Evolutionary conservation across 2,797 vertebrate species (phyloP), one percentile per base, ranked within the genome.

Genomic region (Phrynocephalus forsythii): DNA sequence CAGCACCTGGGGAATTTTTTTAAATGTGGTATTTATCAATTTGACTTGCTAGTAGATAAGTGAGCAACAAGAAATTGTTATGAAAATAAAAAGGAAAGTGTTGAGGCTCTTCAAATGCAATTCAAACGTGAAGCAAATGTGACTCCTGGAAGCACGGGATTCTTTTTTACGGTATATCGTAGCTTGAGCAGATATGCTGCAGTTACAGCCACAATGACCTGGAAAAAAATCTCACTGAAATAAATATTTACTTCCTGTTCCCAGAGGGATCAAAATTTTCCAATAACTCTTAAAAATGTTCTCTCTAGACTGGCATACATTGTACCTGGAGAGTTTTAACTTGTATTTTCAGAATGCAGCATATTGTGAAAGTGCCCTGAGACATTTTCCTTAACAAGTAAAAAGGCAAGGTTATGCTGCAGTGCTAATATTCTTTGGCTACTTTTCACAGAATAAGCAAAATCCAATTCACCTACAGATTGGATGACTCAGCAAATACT

Each of bases 391-490:
- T 33, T 60, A 80, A 30, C 60, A 67, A 67, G 56, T 82, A 82
- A 79, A 30, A 91, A 33, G 52, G 38, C 79, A 87, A 86, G 44
- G 48, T 88, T 86, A 77, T n/a, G 84, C 91, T 82, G 33, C 2
- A 33, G 33, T 33, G 0, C 18, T 28, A 80, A 75, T 90, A 90
- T 28, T 30, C 88, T 89, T 79, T 60, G 82, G 88, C 15, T 88
- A 75, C 2, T 67, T 89, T 85, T 44, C 33, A 38, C 8, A 18
- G 22, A 5, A 15, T 68, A 67, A 90, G 26, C 38, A 94, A 93
- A 96, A 90, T 38, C 87, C 89, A 92, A 92, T 44, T 77, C 4
- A 33, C 15, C n/a, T 30, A 48, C 79, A 30, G 86, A 13, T 68
- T 79, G n/a, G 78, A 84, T 48, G 20, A 84, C 4, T 44, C 15